These are phyloP conservation scores for Ginglymostoma cirratum DNA, from an alignment of 2,113 vertebrate species.

Conservation along the genomic window DNA sequence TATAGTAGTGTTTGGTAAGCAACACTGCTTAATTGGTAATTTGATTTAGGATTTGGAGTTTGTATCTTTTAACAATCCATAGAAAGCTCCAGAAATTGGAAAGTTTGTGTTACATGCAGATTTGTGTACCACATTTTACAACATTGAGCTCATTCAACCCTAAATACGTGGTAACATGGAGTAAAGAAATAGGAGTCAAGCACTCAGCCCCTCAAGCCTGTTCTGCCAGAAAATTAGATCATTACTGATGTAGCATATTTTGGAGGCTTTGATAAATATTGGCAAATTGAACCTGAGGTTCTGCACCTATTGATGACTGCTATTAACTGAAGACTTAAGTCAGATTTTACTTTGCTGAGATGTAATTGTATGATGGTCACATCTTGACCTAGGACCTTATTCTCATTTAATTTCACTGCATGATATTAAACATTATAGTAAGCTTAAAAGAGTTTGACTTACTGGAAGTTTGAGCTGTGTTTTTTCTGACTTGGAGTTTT, in stretches of 20 bases:
- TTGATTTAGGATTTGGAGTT: background rate
- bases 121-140: background rate
- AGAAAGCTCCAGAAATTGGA: background rate
- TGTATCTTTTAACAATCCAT: background rate
- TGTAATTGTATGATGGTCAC: background rate
- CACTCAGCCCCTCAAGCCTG: background rate
- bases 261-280: background rate
- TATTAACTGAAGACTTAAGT: background rate
- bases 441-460: conserved; percentile 29
- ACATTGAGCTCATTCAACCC: background rate
- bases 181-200: background rate
- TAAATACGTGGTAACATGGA: background rate
- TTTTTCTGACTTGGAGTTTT: background rate
- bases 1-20: background rate
- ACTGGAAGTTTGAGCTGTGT: background rate
- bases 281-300: background rate
- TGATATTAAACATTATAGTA: background rate
- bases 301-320: background rate
- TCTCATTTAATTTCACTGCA: background rate
- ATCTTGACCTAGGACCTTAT: background rate
- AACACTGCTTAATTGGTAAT: background rate
- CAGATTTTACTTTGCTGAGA: conserved; percentile 18
- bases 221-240: background rate
- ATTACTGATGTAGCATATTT: background rate
- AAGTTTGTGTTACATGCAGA: background rate